Evolutionary conservation across 2,888 invertebrate species (phyloP).

Genomic region (Aphrophora alni): DNA sequence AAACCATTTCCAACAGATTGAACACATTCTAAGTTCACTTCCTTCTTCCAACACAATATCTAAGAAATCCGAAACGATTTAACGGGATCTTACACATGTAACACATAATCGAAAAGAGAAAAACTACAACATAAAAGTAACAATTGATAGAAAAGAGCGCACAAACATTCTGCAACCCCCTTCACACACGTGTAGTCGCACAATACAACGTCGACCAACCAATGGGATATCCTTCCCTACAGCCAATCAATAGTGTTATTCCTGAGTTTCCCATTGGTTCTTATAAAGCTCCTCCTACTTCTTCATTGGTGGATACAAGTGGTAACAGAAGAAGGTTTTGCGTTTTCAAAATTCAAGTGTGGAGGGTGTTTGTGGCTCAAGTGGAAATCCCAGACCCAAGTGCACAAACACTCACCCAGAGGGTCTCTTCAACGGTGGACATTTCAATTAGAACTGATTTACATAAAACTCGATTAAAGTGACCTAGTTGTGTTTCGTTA

Average conservation of each 20-base stretch:
- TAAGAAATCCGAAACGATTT: background rate
- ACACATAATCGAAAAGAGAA: background rate
- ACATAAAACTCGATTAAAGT: conserved; percentile 19
- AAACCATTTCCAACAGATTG: too few relatives aligned
- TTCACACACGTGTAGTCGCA: background rate
- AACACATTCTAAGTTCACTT: background rate
- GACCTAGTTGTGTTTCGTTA: background rate
- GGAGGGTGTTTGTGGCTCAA: conserved; percentile 34
- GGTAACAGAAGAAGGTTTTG: conserved; percentile 36
- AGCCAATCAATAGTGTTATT: conserved; percentile 29
- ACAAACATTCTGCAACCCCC: background rate
- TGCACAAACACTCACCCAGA: conserved; percentile 28
- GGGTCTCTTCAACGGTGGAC: conserved; percentile 12
- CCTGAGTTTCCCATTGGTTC: conserved; percentile 13
- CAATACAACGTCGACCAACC: conserved; percentile 3
- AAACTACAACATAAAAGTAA: background rate
- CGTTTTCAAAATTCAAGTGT: conserved; percentile 35
- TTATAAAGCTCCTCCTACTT: conserved; percentile 24
- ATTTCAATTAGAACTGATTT: conserved; percentile 30
- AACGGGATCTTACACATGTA: background rate
- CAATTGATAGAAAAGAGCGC: background rate
- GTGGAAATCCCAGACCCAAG: conserved; percentile 26
- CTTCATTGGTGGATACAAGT: conserved; percentile 31
- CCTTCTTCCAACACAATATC: background rate
- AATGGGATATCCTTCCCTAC: background rate